Conservation (phyloP, 2,797 vertebrate species). For the Nannoperca obscura region DNA sequence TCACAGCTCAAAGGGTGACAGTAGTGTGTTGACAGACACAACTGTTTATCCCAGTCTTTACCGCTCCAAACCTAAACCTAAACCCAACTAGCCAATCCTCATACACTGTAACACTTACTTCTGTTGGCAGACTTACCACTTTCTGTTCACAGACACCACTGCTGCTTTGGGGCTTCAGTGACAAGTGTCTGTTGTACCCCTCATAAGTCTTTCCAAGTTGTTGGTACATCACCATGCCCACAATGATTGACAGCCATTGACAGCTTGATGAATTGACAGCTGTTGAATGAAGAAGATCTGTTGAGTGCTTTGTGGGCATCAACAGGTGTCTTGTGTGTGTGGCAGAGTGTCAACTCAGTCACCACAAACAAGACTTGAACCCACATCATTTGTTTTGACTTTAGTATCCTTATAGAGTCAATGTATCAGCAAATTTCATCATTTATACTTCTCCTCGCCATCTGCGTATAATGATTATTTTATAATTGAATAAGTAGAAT, state of each 20-base stretch:
- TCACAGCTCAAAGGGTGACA: neutral
- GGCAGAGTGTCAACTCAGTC: neutral
- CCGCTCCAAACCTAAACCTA: neutral
- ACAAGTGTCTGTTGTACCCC: neutral
- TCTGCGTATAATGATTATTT: neutral
- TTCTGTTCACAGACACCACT: conserved; percentile 10
- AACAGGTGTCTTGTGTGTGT: conserved; percentile 6
- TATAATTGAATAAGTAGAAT: neutral
- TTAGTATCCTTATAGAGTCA: neutral
- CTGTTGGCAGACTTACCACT: neutral
- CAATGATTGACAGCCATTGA: conserved; percentile 1
- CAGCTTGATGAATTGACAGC: conserved; percentile 3
- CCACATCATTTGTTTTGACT: too few species aligned
- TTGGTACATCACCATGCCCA: neutral
- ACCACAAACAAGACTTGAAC: neutral
- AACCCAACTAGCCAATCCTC: neutral
- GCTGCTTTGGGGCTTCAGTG: neutral
- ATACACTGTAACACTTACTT: conserved; percentile 8
- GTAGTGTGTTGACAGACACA: neutral
- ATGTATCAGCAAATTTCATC: neutral
- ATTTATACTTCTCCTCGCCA: neutral
- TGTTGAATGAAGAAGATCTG: conserved; percentile 9
- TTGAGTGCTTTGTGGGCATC: neutral
- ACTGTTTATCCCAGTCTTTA: neutral
- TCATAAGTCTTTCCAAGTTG: neutral